Evolutionary conservation across 1,140 invertebrate species (phyloP), one percentile per base, ranked within the genome.

Genomic region (Drosophila sproati): DNA sequence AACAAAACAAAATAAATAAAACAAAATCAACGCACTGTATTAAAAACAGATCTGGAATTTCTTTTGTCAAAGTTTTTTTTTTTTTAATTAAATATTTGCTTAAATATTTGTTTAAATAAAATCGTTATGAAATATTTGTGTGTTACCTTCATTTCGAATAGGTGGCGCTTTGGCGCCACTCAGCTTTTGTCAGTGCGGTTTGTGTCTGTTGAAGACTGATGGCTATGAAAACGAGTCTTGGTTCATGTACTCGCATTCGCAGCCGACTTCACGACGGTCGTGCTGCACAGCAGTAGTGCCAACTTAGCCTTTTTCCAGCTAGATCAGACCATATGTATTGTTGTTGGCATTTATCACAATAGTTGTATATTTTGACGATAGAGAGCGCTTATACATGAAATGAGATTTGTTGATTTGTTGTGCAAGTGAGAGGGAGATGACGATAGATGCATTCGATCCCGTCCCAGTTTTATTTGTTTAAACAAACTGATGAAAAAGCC

Each of bases 21-120:
- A 67, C 60, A 63, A 77, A 20, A 20, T 20, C 62, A 76, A 73
- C 59, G 82, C 82, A 82, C 82, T 87, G 68, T 82, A 82, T 87
- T 76, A 78, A 87, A 80, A 78, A 66, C 48, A 63, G 72, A 48
- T 34, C 4, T 29, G 8, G 37, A 41, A 3, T n/a, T 8, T 28
- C 20, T 34, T 31, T 57, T 34, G 61, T 67, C 4, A 35, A 0
- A 0, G 34, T 4, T 34, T 34, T 41, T 8, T 56, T 68, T 61
- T 6, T 45, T 29, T 32, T 7, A 20, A 20, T 20, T 20, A 20
- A 20, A 20, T 20, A 45, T 20, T 20, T 8, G n/a, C 29, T 39
- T 55, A 10, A 7, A 10, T 34, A 34, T 34, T 34, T 34, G 34
- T 34, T 4, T 34, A 34, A 34, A 5, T 5, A 34, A 34, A 34